phyloP scores from a whole-genome alignment of 2,888 invertebrate species.

The Cosmorhoe ocellata region DNA sequence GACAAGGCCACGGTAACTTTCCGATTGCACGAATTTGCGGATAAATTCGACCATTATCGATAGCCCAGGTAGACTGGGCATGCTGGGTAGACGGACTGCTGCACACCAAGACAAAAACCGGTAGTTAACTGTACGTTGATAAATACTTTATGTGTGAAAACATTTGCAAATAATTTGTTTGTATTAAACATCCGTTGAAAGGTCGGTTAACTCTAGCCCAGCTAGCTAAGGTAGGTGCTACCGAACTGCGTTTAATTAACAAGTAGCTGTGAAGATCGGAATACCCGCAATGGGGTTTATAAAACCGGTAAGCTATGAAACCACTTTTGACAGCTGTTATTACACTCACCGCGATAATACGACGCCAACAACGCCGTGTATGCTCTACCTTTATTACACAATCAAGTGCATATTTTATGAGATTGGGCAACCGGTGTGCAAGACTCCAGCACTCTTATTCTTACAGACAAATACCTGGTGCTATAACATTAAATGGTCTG shows the following conservation, averaged over 20 bases:
- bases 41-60: slow-evolving; percentile 50
- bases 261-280: slow-evolving; percentile 44
- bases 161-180: background rate
- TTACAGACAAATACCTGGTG: too few species aligned
- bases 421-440: too few species aligned
- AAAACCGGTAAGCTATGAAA: background rate
- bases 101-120: background rate
- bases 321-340: background rate
- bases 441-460: too few species aligned
- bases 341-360: too few species aligned
- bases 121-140: background rate
- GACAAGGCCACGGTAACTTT: slow-evolving; percentile 57
- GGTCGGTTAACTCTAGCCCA: background rate
- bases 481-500: too few species aligned
- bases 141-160: too few species aligned
- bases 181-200: background rate
- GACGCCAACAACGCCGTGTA: too few species aligned
- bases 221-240: slow-evolving; percentile 25
- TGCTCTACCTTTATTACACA: too few species aligned
- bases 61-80: slow-evolving; percentile 32
- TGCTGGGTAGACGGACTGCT: background rate
- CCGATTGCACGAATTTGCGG: slow-evolving; percentile 45
- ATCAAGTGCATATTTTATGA: too few species aligned
- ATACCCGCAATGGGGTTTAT: slow-evolving; percentile 32
- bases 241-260: slow-evolving; percentile 45